A percentile compares a stretch with the other conserved stretches of the same genome.
These are phyloP conservation scores for Epinotia nisella DNA, from an alignment of 2,888 invertebrate species.

Conservation along the genomic window DNA sequence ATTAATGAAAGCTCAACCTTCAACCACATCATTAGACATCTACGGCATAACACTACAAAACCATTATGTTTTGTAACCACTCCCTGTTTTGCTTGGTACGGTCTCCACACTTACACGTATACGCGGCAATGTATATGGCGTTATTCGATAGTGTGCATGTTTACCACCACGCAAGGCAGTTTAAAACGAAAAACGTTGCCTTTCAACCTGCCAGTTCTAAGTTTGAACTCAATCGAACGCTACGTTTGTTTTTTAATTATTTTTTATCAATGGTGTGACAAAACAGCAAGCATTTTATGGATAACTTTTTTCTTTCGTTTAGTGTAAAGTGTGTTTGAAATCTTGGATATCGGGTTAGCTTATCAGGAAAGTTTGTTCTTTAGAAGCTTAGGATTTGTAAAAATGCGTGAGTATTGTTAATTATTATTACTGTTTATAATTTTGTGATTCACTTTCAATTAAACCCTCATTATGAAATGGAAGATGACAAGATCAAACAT, in stretches of 20 bases:
- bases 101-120: neutral
- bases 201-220: slow-evolving; percentile 61
- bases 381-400: slow-evolving; percentile 40
- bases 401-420: slow-evolving; percentile 41
- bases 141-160: neutral
- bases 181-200: slow-evolving; percentile 63
- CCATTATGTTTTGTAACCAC: slow-evolving; percentile 1
- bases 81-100: neutral
- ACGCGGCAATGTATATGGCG: slow-evolving; percentile 2
- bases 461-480: no score
- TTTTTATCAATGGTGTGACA: slow-evolving; percentile 38
- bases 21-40: slow-evolving; percentile 31
- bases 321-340: slow-evolving; percentile 43
- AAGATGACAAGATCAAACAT: no score
- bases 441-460: neutral
- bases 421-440: neutral
- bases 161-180: slow-evolving; percentile 50
- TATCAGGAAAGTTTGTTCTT: slow-evolving; percentile 36
- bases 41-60: neutral
- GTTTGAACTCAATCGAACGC: slow-evolving; percentile 48
- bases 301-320: slow-evolving; percentile 30
- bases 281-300: slow-evolving; percentile 35
- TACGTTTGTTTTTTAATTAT: slow-evolving; percentile 43
- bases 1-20: slow-evolving; percentile 41
- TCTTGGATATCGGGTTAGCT: slow-evolving; percentile 35